A percentile compares a stretch with the other conserved stretches of the same genome.
These are phyloP conservation scores for Hemitrygon akajei DNA, from an alignment of 2,797 vertebrate genomes.

Conservation along the genomic window DNA sequence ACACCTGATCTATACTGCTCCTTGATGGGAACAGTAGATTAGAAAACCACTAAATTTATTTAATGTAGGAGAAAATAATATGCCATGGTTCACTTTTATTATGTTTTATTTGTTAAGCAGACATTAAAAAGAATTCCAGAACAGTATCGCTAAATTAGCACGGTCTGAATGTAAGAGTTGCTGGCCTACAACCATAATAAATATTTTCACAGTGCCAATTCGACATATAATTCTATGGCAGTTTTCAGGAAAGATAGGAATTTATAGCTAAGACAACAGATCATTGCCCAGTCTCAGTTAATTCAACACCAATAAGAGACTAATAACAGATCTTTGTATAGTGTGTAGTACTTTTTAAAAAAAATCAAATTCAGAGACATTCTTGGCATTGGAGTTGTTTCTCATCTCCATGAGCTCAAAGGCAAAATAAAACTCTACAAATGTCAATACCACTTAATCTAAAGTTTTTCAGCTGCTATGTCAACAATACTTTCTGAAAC, in stretches of 20 bases:
- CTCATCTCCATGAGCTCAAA: neutral
- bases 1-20: too few species aligned
- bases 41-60: too few species aligned
- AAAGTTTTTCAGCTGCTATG: neutral
- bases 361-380: too few species aligned
- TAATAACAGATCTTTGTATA: too few species aligned
- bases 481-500: neutral
- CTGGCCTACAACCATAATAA: neutral
- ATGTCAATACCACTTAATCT: neutral
- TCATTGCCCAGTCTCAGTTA: neutral
- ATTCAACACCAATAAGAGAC: neutral
- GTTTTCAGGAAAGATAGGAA: neutral
- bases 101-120: neutral
- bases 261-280: neutral
- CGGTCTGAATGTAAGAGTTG: neutral
- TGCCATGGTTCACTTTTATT: neutral
- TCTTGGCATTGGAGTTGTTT: neutral
- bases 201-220: neutral
- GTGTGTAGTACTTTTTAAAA: too few species aligned
- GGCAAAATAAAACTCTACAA: neutral
- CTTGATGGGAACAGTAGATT: too few species aligned
- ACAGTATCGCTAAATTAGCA: neutral
- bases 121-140: neutral
- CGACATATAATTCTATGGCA: neutral
- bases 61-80: too few species aligned